phyloP scores from a whole-genome alignment of 2,113 vertebrate genomes.

The Chunga burmeisteri region DNA sequence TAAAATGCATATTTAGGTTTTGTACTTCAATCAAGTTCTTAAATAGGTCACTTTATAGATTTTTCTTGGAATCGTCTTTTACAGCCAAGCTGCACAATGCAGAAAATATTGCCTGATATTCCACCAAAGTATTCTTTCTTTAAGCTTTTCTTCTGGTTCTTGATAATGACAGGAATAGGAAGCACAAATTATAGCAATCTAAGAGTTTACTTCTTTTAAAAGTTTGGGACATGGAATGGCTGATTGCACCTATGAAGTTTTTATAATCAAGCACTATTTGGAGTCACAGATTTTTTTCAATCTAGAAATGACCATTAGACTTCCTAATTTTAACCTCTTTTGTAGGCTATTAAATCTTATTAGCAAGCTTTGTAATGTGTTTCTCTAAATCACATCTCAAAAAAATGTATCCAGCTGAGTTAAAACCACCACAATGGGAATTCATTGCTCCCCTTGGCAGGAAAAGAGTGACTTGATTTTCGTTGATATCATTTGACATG shows the following conservation, averaged over 20 bases:
- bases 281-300: background rate
- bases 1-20: background rate
- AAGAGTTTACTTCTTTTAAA: background rate
- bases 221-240: background rate
- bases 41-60: background rate
- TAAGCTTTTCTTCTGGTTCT: background rate
- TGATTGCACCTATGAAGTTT: background rate
- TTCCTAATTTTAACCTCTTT: background rate
- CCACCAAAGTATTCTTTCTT: background rate
- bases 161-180: background rate
- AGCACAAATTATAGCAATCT: background rate
- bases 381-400: background rate
- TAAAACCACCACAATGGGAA: background rate
- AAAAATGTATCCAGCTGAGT: background rate
- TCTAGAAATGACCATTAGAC: background rate
- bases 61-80: background rate
- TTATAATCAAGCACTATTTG: background rate
- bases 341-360: background rate
- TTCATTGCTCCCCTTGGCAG: background rate
- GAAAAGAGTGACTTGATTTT: background rate
- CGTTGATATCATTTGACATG: background rate
- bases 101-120: background rate
- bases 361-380: background rate
- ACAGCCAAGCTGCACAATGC: rapidly evolving
- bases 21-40: background rate